Evolutionary conservation across 1,140 invertebrate species (phyloP), one percentile per base, ranked within the genome.

Genomic region (Planococcus citri): DNA sequence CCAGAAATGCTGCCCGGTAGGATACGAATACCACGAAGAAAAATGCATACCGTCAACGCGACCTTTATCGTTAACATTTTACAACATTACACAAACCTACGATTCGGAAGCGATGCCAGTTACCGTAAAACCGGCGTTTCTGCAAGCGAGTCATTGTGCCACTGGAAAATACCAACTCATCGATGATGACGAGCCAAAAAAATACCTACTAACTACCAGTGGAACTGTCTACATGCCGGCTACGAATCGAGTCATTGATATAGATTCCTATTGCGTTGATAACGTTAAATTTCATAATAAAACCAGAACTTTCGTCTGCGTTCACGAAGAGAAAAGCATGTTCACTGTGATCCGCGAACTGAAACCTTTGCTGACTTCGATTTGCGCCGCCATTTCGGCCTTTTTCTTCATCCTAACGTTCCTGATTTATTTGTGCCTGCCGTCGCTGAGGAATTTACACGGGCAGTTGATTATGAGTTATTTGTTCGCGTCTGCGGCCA

Each of bases 361-460:
- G 22, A 24, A 27, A 64, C 60, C 22, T 12, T 10, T 24, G 9
- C 10, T 64, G 17, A 27, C 25, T 10, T 24, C 25, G 2, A 64
- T 24, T 27, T 64, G 60, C 22, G 22, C 60, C 8, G 60, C 60
- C 3, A 27, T 64, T 64, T 64, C 60, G 22, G 22, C 22, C 10
- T 64, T 64, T 64, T 64, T 64, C 17, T 64, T 64, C 22, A 10
- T 64, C 9, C 4, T 64, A 9, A 64, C 60, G 4, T 64, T 64
- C 22, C 20, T 64, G 10, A 22, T 64, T 14, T 64, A 64, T 64
- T 17, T 64, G 22, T 27, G 10, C 3, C 60, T 64, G 22, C 60
- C 60, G 2, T 64, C 60, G 12, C 17, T 64, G 60, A 10, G 25
- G 2, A 64, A 64, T 64, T 27, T 64, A 17, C 60, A 64, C 22